Base-by-base conservation (phyloP, 2,797 vertebrate genomes). In the Salmo trutta region DNA sequence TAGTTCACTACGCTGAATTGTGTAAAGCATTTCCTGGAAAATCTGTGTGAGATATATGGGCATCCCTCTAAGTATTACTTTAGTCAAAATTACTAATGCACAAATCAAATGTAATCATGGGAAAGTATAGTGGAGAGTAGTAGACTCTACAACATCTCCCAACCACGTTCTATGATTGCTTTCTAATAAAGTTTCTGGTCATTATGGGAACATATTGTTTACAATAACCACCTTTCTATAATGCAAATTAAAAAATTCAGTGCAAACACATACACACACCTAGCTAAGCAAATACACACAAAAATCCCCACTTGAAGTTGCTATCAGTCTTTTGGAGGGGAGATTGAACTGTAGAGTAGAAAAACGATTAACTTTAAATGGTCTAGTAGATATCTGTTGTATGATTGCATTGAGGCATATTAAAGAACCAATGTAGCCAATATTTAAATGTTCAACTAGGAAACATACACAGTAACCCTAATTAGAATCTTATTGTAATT, bases 141-240 rank as follows among this genome's bases (percentile, higher is more conserved):
- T 24, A 69, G 67, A 47, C 68, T 8, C 31, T 69, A 8, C 67
- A 65, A 47, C 41, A 33, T 29, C 66, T 68, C 15, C 12, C 15
- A 33, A 4, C 14, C 41, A 47, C 10, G 41, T 10, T 47, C 41
- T 33, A 33, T 70, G 68, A 47, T n/a, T 70, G 19, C 36, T 6
- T 70, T 47, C 31, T 3, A 70, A 21, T n/a, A 36, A 8, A 3
- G 36, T 41, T 17, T 19, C 29, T 69, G 19, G 17, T 41, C 36
- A 17, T 24, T 65, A 65, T 27, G n/a, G n/a, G 31, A 69, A 31
- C 7, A 5, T n/a, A 33, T 69, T 69, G 17, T 47, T 70, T 47
- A 10, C 68, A 70, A 47, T 70, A n/a, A 47, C 31, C 36, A 70
- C 19, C 68, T 70, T 70, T 70, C 68, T 47, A 70, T 21, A 14